A percentile compares a stretch with the other conserved stretches of the same genome.
Evolutionary conservation across 2,888 invertebrate genomes (phyloP).

Genomic region (Platerodrilus igneus): DNA sequence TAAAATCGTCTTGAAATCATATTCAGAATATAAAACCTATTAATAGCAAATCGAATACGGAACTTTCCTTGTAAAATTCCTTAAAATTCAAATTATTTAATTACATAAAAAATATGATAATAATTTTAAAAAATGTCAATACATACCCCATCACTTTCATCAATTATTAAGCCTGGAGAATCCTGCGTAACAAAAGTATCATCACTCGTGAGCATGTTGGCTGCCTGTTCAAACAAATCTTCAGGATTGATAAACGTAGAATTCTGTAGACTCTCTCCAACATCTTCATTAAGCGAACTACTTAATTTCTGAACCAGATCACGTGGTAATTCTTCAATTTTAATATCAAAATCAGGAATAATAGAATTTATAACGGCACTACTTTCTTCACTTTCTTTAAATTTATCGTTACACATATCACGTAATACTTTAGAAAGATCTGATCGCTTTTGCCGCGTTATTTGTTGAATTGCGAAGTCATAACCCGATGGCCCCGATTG

Average conservation of each 20-base stretch:
- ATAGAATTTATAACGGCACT: slow-evolving; percentile 40
- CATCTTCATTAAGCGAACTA: slow-evolving; percentile 33
- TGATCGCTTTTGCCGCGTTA: slow-evolving; percentile 42
- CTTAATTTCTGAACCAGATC: slow-evolving; percentile 41
- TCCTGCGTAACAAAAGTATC: too few relatives aligned
- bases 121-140: too few relatives aligned
- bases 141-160: too few relatives aligned
- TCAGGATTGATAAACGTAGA: slow-evolving; percentile 25
- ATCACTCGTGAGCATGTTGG: slow-evolving; percentile 24
- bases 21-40: too few relatives aligned
- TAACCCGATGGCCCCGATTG: slow-evolving; percentile 35
- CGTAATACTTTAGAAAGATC: slow-evolving; percentile 43
- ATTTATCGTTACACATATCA: slow-evolving; percentile 36
- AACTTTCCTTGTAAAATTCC: too few relatives aligned
- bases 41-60: too few relatives aligned
- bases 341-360: slow-evolving; percentile 44
- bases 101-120: too few relatives aligned
- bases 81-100: too few relatives aligned
- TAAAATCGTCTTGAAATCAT: too few relatives aligned
- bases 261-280: slow-evolving; percentile 15
- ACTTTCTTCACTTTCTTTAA: slow-evolving; percentile 29
- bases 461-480: slow-evolving; percentile 40
- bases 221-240: slow-evolving; percentile 27
- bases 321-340: slow-evolving; percentile 42
- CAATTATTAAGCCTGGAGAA: too few relatives aligned